A percentile compares a stretch with the other conserved stretches of the same genome.
phyloP scores from a whole-genome alignment of 1,140 invertebrate genomes.

The Zophobas morio region DNA sequence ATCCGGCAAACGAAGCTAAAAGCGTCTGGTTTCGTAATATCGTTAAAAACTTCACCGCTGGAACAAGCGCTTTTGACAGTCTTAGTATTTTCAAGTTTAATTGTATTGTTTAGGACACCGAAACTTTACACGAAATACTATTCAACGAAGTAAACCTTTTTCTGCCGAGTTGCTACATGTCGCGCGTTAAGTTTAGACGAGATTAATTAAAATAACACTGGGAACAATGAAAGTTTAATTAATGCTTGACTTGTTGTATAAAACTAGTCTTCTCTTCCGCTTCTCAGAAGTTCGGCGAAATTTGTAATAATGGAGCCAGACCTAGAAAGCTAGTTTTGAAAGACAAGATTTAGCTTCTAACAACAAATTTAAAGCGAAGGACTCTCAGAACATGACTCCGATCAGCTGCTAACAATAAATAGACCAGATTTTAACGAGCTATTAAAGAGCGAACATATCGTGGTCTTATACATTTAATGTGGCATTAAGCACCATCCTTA shows the following conservation, averaged over 20 bases:
- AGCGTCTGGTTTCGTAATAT: neutral
- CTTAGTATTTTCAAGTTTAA: slow-evolving; percentile 15
- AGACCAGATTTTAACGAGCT: slow-evolving; percentile 42
- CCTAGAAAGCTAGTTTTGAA: too few relatives aligned
- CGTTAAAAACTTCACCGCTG: slow-evolving; percentile 6
- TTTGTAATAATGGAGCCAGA: too few relatives aligned
- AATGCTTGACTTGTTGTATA: neutral
- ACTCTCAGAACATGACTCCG: neutral
- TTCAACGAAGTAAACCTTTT: slow-evolving; percentile 2
- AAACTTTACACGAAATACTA: slow-evolving; percentile 2
- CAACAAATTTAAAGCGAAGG: too few relatives aligned
- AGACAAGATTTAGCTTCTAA: too few relatives aligned
- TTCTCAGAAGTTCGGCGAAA: too few relatives aligned
- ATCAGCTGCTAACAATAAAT: slow-evolving; percentile 41
- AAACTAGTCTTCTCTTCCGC: too few relatives aligned
- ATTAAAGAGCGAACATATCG: slow-evolving; percentile 41
- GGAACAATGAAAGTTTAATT: slow-evolving; percentile 18
- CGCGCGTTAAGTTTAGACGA: neutral
- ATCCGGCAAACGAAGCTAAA: slow-evolving; percentile 7
- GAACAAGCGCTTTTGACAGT: slow-evolving; percentile 21
- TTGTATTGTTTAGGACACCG: neutral
- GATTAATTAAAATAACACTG: slow-evolving; percentile 12
- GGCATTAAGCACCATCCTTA: slow-evolving; percentile 38
- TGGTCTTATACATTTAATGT: slow-evolving; percentile 41
- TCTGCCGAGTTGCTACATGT: neutral